A percentile compares a stretch with the other conserved stretches of the same genome.
Evolutionary conservation across 35 echinoderm and acorn worm species (phyloP).

Genomic region (Apostichopus parvimensis): DNA sequence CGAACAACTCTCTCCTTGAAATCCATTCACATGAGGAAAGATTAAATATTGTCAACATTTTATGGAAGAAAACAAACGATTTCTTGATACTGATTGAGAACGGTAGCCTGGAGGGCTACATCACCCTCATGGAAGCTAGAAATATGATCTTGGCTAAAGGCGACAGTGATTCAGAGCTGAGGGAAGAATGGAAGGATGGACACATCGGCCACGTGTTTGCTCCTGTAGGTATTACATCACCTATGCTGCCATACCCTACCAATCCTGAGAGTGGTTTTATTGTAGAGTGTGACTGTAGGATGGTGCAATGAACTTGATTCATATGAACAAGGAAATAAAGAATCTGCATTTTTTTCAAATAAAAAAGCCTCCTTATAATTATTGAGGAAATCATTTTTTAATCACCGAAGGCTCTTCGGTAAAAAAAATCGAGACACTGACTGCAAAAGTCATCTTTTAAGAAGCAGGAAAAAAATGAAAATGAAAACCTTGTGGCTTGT

Average conservation of each 20-base stretch:
- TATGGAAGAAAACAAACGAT: constrained; percentile 85
- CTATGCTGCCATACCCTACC: too few species aligned
- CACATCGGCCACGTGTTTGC: constrained; percentile 52
- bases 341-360: too few species aligned
- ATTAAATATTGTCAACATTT: constrained; percentile 57
- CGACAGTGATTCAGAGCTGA: neutral
- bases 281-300: neutral
- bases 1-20: constrained; percentile 77
- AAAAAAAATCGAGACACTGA: too few species aligned
- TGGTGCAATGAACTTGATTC: too few species aligned
- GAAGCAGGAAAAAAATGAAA: too few species aligned
- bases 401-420: too few species aligned
- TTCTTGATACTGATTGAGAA: constrained; percentile 85
- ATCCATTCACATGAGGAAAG: constrained; percentile 70
- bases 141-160: constrained; percentile 69
- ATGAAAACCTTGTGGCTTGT: too few species aligned
- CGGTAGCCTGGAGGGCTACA: constrained; percentile 79
- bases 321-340: too few species aligned
- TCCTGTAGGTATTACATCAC: constrained; percentile 65
- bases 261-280: neutral
- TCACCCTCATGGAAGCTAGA: constrained; percentile 78
- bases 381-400: too few species aligned
- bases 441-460: too few species aligned
- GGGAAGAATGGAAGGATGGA: neutral
- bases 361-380: too few species aligned